Conservation (phyloP, 2,797 vertebrate genomes). For the Sphenopsis melanotis region DNA sequence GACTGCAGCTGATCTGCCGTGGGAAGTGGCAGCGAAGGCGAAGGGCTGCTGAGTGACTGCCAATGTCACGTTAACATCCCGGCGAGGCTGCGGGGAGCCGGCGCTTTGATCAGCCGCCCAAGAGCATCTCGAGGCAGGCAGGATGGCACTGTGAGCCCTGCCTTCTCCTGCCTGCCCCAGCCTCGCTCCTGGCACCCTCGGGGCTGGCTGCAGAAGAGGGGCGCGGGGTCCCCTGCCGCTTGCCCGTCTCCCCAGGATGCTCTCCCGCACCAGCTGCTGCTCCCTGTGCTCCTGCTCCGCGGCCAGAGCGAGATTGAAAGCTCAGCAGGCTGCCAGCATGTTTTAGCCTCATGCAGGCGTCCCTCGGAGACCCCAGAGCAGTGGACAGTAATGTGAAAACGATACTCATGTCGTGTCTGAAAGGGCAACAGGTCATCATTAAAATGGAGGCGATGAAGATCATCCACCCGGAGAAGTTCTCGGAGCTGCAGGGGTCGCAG, state of each 20-base stretch:
- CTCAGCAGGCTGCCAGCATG: neutral
- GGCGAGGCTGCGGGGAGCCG: neutral
- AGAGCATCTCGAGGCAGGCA: neutral
- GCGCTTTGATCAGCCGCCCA: neutral
- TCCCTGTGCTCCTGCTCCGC: slow-evolving; percentile 24
- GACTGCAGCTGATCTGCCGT: rapidly evolving
- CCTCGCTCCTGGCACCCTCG: neutral
- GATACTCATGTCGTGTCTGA: slow-evolving; percentile 94
- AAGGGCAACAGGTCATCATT: slow-evolving; percentile 94
- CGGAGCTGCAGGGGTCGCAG: slow-evolving; percentile 87
- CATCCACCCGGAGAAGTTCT: slow-evolving; percentile 96
- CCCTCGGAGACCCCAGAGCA: slow-evolving; percentile 67
- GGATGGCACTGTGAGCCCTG: neutral
- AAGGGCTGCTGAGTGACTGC: neutral
- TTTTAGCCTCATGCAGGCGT: slow-evolving; percentile 78
- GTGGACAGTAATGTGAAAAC: slow-evolving; percentile 74
- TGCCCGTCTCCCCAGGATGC: slow-evolving; percentile 59
- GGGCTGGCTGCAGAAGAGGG: neutral
- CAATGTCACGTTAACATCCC: neutral
- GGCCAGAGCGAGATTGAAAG: slow-evolving; percentile 55
- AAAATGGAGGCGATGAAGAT: slow-evolving; percentile 99
- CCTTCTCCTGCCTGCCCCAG: neutral
- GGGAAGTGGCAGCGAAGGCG: neutral
- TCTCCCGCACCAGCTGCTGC: neutral
- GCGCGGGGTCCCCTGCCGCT: neutral